A percentile compares a stretch with the other conserved stretches of the same genome.
These are phyloP conservation scores for Beroe forskalii DNA, from an alignment of 37 sponge, comb jelly and placozoan genomes.

Conservation along the genomic window DNA sequence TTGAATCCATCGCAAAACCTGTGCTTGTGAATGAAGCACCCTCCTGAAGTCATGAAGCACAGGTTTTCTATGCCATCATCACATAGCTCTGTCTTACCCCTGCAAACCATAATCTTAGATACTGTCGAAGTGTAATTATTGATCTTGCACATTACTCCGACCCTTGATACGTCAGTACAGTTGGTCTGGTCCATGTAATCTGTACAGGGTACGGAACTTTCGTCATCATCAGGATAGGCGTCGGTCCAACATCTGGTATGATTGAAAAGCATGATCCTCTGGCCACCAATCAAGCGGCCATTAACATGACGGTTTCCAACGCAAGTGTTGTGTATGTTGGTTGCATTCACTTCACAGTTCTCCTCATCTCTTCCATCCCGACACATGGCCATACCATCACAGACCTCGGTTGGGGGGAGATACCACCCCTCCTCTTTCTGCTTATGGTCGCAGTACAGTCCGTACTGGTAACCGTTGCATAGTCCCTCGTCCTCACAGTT, in stretches of 20 bases:
- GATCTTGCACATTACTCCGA: neutral
- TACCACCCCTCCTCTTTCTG: too few species aligned
- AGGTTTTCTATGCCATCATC: neutral
- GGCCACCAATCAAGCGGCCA: too few species aligned
- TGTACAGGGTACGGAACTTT: neutral
- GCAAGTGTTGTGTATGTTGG: too few species aligned
- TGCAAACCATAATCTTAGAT: neutral
- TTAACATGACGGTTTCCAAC: too few species aligned
- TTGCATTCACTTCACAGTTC: too few species aligned
- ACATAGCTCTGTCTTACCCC: neutral
- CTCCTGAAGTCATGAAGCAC: neutral
- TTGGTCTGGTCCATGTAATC: neutral
- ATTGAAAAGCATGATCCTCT: too few species aligned
- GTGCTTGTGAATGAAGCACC: conserved; percentile 26
- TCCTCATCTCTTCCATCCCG: neutral
- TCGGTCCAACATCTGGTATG: neutral
- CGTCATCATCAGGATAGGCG: too few species aligned
- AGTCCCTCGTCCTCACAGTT: neutral
- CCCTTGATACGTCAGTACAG: neutral
- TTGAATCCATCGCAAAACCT: conserved; percentile 3
- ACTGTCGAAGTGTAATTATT: neutral
- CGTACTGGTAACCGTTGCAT: neutral
- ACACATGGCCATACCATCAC: neutral
- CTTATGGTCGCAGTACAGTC: neutral
- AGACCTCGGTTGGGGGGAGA: neutral